Conservation (phyloP, 2,797 vertebrate species). For the Anabacerthia variegaticeps region DNA sequence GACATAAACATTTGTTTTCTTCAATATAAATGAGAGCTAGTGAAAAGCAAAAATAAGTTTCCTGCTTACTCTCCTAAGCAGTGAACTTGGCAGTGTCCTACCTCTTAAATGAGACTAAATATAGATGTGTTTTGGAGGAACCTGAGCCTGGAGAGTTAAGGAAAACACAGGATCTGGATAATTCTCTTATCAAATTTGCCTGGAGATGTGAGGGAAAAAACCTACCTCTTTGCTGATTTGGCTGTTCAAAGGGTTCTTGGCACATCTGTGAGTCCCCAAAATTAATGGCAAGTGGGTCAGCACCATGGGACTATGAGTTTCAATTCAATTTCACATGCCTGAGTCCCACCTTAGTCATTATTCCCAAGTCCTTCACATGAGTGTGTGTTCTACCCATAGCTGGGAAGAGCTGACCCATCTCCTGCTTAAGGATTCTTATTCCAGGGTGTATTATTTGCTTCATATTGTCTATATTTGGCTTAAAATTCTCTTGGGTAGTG, state of each 20-base stretch:
- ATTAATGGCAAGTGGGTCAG: not conserved
- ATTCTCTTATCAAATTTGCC: not conserved
- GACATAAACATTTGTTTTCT: not conserved
- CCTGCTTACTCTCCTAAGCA: not conserved
- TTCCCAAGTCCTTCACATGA: not conserved
- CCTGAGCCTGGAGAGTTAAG: not conserved
- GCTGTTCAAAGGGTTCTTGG: not conserved
- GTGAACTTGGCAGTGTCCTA: not conserved
- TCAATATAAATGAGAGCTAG: not conserved
- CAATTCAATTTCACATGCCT: not conserved
- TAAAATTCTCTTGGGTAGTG: not conserved
- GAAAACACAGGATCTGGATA: not conserved
- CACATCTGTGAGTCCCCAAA: not conserved
- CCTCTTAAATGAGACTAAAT: not conserved
- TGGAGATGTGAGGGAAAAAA: not conserved
- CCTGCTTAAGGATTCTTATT: not conserved
- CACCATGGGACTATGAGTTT: not conserved
- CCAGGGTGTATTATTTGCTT: not conserved
- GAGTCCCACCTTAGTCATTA: not conserved
- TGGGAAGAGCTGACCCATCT: not conserved
- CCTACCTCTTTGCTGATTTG: fast-evolving
- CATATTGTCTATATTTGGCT: not conserved
- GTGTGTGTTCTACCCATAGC: not conserved
- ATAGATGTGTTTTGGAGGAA: not conserved
- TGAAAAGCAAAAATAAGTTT: not conserved